Evolutionary conservation across 2,113 vertebrate genomes (phyloP).

Genomic region (Promerops cafer): DNA sequence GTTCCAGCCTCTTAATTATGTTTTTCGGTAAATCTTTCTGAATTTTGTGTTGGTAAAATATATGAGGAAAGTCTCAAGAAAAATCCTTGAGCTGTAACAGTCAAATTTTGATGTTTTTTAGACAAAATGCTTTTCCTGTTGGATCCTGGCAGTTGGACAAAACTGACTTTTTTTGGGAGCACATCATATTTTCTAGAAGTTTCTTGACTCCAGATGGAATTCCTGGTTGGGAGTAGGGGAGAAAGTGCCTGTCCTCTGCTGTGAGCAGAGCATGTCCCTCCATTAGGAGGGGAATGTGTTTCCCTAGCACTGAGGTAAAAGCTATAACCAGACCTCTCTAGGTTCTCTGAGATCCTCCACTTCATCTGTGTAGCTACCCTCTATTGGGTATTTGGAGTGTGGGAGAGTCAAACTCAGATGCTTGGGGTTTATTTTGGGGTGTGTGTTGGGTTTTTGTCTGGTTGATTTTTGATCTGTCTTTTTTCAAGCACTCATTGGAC

Average conservation of each 20-base stretch:
- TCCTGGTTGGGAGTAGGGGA: not conserved
- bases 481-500: not conserved
- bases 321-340: not conserved
- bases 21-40: not conserved
- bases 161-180: not conserved
- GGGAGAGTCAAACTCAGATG: not conserved
- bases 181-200: not conserved
- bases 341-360: not conserved
- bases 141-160: not conserved
- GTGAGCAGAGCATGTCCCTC: not conserved
- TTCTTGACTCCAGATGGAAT: not conserved
- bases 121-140: not conserved
- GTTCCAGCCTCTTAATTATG: not conserved
- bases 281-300: not conserved
- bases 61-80: not conserved
- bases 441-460: not conserved
- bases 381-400: not conserved
- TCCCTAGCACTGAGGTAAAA: not conserved
- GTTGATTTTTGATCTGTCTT: not conserved
- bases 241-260: not conserved
- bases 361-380: not conserved
- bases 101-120: not conserved
- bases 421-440: not conserved
- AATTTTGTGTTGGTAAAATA: not conserved
- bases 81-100: not conserved